Percentiles rank a stretch among this genome's conserved stretches.
These are phyloP conservation scores for Drosophila cardini DNA, from an alignment of 1,140 invertebrate species.

Conservation along the genomic window DNA sequence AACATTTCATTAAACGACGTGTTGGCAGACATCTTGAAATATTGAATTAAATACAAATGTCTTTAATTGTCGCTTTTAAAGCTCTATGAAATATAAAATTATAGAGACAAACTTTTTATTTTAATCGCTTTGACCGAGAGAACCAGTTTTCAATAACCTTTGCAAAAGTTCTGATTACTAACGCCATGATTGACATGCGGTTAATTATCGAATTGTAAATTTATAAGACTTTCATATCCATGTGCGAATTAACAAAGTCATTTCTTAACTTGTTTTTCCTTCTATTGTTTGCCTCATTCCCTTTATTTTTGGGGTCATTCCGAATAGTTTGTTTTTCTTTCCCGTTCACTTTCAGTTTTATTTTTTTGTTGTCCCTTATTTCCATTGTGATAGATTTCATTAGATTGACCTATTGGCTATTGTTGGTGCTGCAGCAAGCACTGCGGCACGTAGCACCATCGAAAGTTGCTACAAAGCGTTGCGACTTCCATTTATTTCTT, in stretches of 20 bases:
- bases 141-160: background rate
- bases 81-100: too few species aligned
- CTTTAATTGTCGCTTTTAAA: too few species aligned
- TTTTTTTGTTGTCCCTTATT: background rate
- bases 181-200: background rate
- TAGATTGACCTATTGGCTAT: conserved; percentile 31
- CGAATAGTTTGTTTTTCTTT: background rate
- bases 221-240: conserved; percentile 3
- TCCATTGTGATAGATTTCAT: conserved; percentile 35
- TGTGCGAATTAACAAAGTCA: background rate
- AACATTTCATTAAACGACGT: too few species aligned
- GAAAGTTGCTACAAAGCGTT: conserved; percentile 16
- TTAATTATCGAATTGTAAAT: conserved; percentile 9
- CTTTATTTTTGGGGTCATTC: background rate
- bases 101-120: too few species aligned
- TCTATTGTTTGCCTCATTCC: background rate
- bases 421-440: background rate
- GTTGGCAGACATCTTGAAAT: too few species aligned
- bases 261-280: background rate
- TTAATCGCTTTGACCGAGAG: too few species aligned
- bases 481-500: conserved; percentile 1
- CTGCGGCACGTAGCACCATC: conserved; percentile 23
- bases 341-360: conserved; percentile 4
- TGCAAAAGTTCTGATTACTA: background rate
- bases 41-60: too few species aligned